Evolutionary conservation across 2,797 vertebrate species (phyloP).

Genomic region (Schizopygopsis malacanthus): DNA sequence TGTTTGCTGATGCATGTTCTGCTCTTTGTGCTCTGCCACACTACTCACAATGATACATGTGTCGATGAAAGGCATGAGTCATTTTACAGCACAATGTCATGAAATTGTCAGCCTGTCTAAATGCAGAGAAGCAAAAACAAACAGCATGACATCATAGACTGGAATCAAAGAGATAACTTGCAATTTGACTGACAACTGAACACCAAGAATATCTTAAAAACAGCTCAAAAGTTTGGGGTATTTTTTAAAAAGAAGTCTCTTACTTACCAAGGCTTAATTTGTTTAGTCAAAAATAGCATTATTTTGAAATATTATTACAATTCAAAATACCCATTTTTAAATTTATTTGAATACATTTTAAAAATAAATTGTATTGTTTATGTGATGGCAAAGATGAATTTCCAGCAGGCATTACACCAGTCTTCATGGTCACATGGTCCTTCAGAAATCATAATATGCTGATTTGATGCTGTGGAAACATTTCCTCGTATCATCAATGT

Average conservation of each 20-base stretch:
- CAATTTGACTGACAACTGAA: slow-evolving; percentile 7
- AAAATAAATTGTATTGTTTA: not conserved
- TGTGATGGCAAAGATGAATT: not conserved
- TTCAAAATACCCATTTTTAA: not conserved
- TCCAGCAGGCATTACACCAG: not conserved
- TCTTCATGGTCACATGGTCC: not conserved
- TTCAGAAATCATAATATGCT: not conserved
- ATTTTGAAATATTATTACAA: not conserved
- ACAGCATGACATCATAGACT: slow-evolving; percentile 38
- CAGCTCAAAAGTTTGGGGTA: not conserved
- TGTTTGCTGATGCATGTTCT: slow-evolving; percentile 24
- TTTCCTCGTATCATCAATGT: not conserved
- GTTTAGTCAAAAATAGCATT: not conserved
- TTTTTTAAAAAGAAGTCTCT: not conserved
- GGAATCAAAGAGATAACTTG: slow-evolving; percentile 28
- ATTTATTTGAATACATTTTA: not conserved
- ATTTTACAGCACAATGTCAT: slow-evolving; percentile 37
- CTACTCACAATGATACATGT: slow-evolving; percentile 33
- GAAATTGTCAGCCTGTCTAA: slow-evolving; percentile 43
- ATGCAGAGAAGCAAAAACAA: slow-evolving; percentile 31
- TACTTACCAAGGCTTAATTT: too few species aligned
- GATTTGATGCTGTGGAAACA: not conserved
- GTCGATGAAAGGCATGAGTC: slow-evolving; percentile 36
- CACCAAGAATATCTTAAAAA: not conserved
- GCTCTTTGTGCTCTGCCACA: slow-evolving; percentile 10